These are phyloP conservation scores for Galeopsomyia nigrocyanea DNA, from an alignment of 2,888 invertebrate genomes.

Conservation along the genomic window DNA sequence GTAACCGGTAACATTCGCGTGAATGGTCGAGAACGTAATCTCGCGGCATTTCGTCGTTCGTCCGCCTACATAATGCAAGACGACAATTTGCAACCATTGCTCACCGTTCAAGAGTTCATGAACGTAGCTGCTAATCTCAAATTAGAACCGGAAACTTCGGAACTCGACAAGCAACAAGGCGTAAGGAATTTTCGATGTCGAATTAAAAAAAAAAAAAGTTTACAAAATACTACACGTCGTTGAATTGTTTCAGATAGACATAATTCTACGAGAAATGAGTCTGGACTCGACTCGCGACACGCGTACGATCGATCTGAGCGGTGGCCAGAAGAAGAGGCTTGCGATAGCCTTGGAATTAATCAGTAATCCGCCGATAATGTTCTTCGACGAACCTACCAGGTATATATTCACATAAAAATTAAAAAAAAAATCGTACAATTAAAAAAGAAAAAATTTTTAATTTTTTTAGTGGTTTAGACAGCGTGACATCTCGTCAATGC, in stretches of 20 bases:
- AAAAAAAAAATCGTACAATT: too few species aligned
- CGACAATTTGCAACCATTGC: constrained; percentile 82
- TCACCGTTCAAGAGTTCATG: constrained; percentile 90
- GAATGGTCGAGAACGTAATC: constrained; percentile 78
- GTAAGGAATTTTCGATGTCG: constrained; percentile 11
- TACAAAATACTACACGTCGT: background rate
- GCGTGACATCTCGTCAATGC: constrained; percentile 86
- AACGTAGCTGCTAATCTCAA: constrained; percentile 89
- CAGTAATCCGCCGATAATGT: constrained; percentile 92
- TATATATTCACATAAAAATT: constrained; percentile 65
- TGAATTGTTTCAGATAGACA: constrained; percentile 76
- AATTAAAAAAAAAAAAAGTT: too few species aligned
- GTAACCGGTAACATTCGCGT: constrained; percentile 78
- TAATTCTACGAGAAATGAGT: constrained; percentile 84
- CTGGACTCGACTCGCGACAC: constrained; percentile 78
- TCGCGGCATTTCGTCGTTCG: constrained; percentile 72
- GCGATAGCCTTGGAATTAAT: constrained; percentile 92
- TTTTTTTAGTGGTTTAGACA: constrained; percentile 88
- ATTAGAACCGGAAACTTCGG: constrained; percentile 64
- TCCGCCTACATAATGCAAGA: constrained; percentile 90
- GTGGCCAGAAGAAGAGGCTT: constrained; percentile 91
- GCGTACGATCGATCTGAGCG: constrained; percentile 81
- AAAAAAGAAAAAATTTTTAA: too few species aligned
- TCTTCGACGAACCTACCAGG: constrained; percentile 96
- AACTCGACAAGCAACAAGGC: constrained; percentile 16